These are phyloP conservation scores for Philaethria dido DNA, from an alignment of 2,888 invertebrate species.

Conservation along the genomic window DNA sequence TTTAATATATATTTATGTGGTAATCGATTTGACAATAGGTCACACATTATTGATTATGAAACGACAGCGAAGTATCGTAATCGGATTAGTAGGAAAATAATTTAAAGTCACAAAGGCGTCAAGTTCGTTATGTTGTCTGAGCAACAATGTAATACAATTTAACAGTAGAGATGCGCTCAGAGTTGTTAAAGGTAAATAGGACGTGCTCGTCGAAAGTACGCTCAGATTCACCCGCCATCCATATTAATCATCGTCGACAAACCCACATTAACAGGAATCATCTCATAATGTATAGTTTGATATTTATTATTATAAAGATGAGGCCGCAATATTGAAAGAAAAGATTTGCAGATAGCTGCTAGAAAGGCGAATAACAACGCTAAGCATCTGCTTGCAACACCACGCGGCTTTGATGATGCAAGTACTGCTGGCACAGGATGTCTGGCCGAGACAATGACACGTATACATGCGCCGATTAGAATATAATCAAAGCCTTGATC, in stretches of 20 bases:
- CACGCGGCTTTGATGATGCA: too few relatives aligned
- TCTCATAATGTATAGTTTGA: neutral
- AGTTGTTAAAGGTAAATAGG: conserved; percentile 24
- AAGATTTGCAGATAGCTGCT: too few relatives aligned
- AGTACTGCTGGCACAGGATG: too few relatives aligned
- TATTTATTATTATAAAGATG: too few relatives aligned
- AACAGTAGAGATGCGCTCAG: conserved; percentile 13
- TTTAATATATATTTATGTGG: neutral
- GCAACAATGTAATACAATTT: conserved; percentile 5
- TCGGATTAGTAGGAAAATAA: neutral
- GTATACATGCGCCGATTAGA: too few relatives aligned
- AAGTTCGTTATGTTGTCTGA: conserved; percentile 1
- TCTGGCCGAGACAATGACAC: too few relatives aligned
- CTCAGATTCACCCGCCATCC: too few relatives aligned
- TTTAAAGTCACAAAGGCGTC: neutral
- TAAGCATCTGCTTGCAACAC: too few relatives aligned
- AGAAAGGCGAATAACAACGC: conserved; percentile 28
- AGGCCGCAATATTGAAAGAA: too few relatives aligned
- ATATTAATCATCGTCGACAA: too few relatives aligned
- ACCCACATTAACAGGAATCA: conserved; percentile 16
- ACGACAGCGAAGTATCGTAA: neutral
- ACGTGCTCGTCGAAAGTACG: too few relatives aligned
- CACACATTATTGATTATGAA: neutral
- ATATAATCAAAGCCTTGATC: too few relatives aligned
- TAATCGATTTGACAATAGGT: neutral